Evolutionary conservation across 2,113 vertebrate genomes (phyloP).

Genomic region (Tyto alba): DNA sequence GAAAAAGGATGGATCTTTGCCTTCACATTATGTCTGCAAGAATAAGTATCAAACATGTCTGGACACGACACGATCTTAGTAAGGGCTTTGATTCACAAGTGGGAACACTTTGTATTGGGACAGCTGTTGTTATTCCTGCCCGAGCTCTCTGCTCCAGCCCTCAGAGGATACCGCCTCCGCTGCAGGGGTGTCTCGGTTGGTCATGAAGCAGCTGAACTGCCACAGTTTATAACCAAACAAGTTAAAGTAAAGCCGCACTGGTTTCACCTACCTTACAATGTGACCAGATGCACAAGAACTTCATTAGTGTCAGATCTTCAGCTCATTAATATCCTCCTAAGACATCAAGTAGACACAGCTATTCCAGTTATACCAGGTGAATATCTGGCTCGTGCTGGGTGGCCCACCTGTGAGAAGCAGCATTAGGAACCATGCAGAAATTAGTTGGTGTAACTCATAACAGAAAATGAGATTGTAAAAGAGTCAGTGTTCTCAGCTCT

Average conservation of each 20-base stretch:
- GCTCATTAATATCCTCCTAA: neutral
- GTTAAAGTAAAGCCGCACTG: neutral
- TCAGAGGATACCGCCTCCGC: neutral
- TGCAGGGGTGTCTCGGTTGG: neutral
- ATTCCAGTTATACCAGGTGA: neutral
- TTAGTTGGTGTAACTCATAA: neutral
- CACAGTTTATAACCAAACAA: neutral
- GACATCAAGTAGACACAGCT: neutral
- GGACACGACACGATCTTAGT: neutral
- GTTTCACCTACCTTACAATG: neutral
- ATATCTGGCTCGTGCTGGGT: neutral
- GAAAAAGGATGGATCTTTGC: neutral
- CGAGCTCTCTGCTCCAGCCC: neutral
- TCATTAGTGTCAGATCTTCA: neutral
- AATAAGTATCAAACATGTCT: neutral
- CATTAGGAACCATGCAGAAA: neutral
- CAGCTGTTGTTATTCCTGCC: slow-evolving; percentile 15
- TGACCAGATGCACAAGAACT: neutral
- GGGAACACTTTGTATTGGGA: slow-evolving; percentile 17
- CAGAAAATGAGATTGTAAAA: neutral
- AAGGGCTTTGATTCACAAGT: slow-evolving; percentile 34
- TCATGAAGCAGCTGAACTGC: neutral
- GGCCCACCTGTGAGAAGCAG: neutral
- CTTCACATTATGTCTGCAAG: neutral
- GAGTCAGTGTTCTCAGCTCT: neutral